Base-by-base conservation (phyloP, 2,888 invertebrate genomes). In the Euplagia quadripunctaria region DNA sequence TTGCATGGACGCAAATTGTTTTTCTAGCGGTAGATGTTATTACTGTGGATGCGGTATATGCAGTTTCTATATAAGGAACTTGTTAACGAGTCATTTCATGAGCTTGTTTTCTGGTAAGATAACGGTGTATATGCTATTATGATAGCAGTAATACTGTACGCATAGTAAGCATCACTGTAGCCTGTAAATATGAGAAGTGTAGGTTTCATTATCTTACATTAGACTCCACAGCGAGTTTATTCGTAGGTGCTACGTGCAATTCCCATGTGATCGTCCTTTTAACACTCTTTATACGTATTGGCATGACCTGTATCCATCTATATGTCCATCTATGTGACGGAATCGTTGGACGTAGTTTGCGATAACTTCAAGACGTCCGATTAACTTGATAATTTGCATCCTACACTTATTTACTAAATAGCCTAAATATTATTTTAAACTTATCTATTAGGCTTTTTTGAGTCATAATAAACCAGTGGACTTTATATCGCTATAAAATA, bases 1-100 rank as follows among this genome's bases (percentile, higher is more conserved):
- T 91, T 87, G 89, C 92, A 87, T 90, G 90, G 85, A 87, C 84
- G 82, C 84, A 93, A 93, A 93, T 94, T 93, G 93, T 93, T 92
- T 89, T 87, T 89, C 88, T 89, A 86, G 85, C 86, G 83, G 85
- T 84, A 83, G 77, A 69, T 82, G 75, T 77, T 76, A 77, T 82
- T 84, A 79, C 73, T 71, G 73, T 80, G 78, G 80, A 83, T 80
- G 79, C 76, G 82, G 82, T 77, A 80, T 82, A 74, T 76, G 68
- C 55, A 64, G 71, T 49, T 81, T 73, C 74, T 76, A 74, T 82
- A 76, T 66, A n/a, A 68, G 68, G 64, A 64, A 64, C 31, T 68
- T 46, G 55, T 64, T 71, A 55, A 55, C 42, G 11, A 41, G 43
- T 64, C 17, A 64, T 64, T n/a, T 46, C 8, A 61, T 31, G 14